Evolutionary conservation across 1,140 invertebrate species (phyloP).

Genomic region (Galleria mellonella): DNA sequence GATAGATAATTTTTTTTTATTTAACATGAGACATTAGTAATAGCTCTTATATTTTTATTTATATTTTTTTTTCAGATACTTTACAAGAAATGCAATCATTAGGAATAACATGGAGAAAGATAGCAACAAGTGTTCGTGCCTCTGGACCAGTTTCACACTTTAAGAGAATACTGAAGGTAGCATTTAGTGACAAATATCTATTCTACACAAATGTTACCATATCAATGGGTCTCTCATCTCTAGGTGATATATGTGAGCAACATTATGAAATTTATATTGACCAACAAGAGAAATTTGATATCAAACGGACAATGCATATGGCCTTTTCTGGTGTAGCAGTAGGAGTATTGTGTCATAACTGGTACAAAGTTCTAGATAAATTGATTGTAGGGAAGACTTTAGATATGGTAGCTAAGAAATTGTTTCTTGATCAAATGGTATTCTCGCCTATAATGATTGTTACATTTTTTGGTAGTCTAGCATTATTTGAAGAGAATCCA

Average conservation of each 20-base stretch:
- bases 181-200: constrained; percentile 84
- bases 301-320: constrained; percentile 85
- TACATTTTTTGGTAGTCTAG: constrained; percentile 87
- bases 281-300: constrained; percentile 79
- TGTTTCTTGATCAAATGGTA: constrained; percentile 90
- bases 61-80: background rate
- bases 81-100: constrained; percentile 44
- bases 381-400: constrained; percentile 81
- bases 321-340: constrained; percentile 84
- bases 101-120: constrained; percentile 39
- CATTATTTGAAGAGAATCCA: constrained; percentile 80
- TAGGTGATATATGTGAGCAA: constrained; percentile 90
- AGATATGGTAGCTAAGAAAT: constrained; percentile 86
- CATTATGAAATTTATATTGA: constrained; percentile 84
- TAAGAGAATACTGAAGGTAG: constrained; percentile 43
- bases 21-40: no score
- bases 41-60: no score
- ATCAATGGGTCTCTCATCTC: constrained; percentile 83
- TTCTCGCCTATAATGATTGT: constrained; percentile 90
- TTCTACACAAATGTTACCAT: constrained; percentile 91
- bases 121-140: constrained; percentile 34
- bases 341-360: constrained; percentile 89
- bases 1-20: no score
- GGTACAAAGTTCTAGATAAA: constrained; percentile 81
- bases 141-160: constrained; percentile 22